Base-by-base conservation (phyloP, 2,797 vertebrate species). In the Saxicola maurus region DNA sequence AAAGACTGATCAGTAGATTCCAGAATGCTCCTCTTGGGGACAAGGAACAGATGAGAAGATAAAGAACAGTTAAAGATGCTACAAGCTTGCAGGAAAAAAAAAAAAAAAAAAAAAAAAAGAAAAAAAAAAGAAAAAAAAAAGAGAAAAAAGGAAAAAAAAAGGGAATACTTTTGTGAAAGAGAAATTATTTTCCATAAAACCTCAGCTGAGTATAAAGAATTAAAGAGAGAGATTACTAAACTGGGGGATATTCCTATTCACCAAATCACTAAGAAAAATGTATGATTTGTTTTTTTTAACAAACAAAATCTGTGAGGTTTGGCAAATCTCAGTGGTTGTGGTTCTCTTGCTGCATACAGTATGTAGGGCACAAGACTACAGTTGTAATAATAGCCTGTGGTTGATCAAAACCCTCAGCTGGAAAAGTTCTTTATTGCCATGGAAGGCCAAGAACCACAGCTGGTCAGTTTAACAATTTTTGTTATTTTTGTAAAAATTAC, bases 361-460 rank as follows among this genome's bases (percentile, higher is more conserved):
- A 72, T 1, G 2, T 14, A 60, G 38, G 24, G 27, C 38, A 71
- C 10, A 45, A 67, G 27, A 64, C 6, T 51, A 69, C 23, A 89
- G n/a, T 6, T 48, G 11, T 9, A 72, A 35, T 20, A 76, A 61
- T 3, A 48, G 52, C 15, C 45, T 73, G 56, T 18, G 13, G 33
- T 4, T 67, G 45, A 85, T 56, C 43, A 91, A 86, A 94, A 80
- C 8, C 28, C 25, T 62, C 25, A 80, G 37, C 12, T 73, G 33
- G 48, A 80, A 56, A 79, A 73, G 23, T 25, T 76, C 25, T 40
- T 68, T 68, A 72, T 4, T 77, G 37, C 19, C 60, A 37, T 18
- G 31, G 33, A 56, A 62, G 27, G 24, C 55, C 27, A 89, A 60
- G 56, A 13, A 72, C 37, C 37, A 48, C 6, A 35, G 42, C 30